Conservation (phyloP, 1,140 invertebrate genomes). For the Copidosoma floridanum region DNA sequence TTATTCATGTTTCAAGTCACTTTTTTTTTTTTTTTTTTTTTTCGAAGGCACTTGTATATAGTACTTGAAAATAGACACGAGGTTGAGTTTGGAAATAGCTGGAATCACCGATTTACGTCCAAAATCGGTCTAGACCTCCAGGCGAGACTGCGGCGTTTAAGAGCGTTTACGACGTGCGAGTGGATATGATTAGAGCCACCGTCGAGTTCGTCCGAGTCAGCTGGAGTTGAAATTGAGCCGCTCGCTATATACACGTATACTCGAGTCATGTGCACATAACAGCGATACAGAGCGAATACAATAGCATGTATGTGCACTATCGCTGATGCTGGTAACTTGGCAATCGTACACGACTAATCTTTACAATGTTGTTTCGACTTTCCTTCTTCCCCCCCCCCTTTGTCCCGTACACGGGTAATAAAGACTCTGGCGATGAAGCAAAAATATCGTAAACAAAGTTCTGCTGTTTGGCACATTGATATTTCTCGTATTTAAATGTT, state of each 20-base stretch:
- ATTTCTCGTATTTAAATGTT: too few relatives aligned
- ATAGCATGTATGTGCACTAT: too few relatives aligned
- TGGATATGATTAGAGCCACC: slow-evolving; percentile 34
- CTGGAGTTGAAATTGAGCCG: slow-evolving; percentile 31
- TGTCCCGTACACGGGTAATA: too few relatives aligned
- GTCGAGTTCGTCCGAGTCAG: slow-evolving; percentile 32
- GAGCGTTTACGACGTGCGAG: slow-evolving; percentile 35
- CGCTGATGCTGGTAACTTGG: slow-evolving; percentile 21
- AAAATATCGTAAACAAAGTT: too few relatives aligned
- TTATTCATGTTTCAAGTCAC: too few relatives aligned
- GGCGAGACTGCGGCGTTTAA: slow-evolving; percentile 44
- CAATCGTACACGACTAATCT: neutral
- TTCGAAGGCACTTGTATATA: too few relatives aligned
- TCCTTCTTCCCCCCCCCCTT: neutral
- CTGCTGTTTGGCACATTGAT: too few relatives aligned
- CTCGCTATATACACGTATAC: neutral
- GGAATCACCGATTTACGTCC: slow-evolving; percentile 49
- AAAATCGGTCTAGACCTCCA: slow-evolving; percentile 48
- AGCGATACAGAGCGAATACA: too few relatives aligned
- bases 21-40: too few relatives aligned
- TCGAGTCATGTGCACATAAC: too few relatives aligned
- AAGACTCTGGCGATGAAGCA: too few relatives aligned
- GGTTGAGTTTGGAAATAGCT: slow-evolving; percentile 47
- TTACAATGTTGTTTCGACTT: slow-evolving; percentile 15
- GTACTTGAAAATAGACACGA: slow-evolving; percentile 48